Percentiles rank a stretch among this genome's conserved stretches.
Conservation (phyloP, 2,113 vertebrate genomes). For the Upupa epops region DNA sequence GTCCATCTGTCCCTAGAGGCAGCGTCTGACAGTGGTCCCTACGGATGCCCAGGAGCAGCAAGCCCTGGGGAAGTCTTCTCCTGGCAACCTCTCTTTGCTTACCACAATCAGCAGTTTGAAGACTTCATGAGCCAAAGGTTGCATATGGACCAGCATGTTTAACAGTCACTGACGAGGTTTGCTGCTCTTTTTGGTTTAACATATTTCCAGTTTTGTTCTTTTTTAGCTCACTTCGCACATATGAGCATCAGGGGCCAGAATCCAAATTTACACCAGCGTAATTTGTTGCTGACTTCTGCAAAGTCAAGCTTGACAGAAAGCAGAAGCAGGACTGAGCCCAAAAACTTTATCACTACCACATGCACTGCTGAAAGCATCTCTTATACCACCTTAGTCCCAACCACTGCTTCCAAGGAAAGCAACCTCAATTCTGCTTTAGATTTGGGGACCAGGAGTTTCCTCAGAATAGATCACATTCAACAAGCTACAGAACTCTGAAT, state of each 20-base stretch:
- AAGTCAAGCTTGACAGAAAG: constrained; percentile 45
- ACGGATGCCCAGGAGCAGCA: not conserved
- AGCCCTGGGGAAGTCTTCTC: not conserved
- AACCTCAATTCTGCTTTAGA: not conserved
- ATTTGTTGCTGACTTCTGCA: constrained; percentile 59
- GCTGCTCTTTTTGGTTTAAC: constrained; percentile 67
- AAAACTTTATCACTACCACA: constrained; percentile 5
- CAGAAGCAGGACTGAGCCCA: constrained; percentile 16
- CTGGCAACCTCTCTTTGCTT: not conserved
- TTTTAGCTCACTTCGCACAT: constrained; percentile 42
- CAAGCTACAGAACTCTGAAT: not conserved
- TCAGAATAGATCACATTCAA: not conserved
- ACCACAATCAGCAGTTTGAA: not conserved
- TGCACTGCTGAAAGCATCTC: constrained; percentile 14
- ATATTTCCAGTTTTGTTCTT: constrained; percentile 63
- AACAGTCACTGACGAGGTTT: constrained; percentile 43
- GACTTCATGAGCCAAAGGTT: constrained; percentile 59
- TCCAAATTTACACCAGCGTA: constrained; percentile 57
- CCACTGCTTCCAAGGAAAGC: not conserved
- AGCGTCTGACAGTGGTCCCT: not conserved
- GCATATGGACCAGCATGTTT: constrained; percentile 61
- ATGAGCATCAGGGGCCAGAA: constrained; percentile 36
- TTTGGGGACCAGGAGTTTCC: not conserved
- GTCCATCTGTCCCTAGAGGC: not conserved
- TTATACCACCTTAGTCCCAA: not conserved